Evolutionary conservation across 30 jellyfish, hydroid and myxozoan genomes (phyloP).

Genomic region (Chrysaora quinquecirrha): DNA sequence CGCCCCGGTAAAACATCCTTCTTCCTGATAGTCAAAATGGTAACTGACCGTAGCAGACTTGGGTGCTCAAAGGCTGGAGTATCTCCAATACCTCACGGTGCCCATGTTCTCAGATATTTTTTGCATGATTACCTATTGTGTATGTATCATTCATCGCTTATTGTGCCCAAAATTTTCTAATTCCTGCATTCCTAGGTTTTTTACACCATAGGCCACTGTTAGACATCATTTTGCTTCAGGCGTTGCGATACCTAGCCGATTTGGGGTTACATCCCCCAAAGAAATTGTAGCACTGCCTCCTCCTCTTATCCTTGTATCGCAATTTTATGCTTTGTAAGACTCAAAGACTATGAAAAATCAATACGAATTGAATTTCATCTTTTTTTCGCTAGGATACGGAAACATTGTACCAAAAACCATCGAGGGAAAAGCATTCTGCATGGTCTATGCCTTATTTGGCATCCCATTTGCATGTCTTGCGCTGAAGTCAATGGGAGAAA

Average conservation of each 20-base stretch:
- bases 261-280: too few species aligned
- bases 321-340: neutral
- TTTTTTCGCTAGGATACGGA: slow-evolving; percentile 59
- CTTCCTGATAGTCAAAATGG: too few species aligned
- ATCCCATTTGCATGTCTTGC: slow-evolving; percentile 68
- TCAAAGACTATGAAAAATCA: too few species aligned
- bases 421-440: slow-evolving; percentile 55
- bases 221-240: neutral
- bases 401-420: slow-evolving; percentile 52
- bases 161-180: neutral
- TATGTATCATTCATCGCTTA: neutral
- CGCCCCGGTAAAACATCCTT: too few species aligned
- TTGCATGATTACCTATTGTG: neutral
- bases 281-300: too few species aligned
- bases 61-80: too few species aligned
- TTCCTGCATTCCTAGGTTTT: neutral
- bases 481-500: slow-evolving; percentile 58
- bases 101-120: too few species aligned
- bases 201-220: neutral
- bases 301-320: neutral
- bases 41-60: too few species aligned
- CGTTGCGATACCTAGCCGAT: too few species aligned
- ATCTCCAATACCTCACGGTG: too few species aligned
- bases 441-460: slow-evolving; percentile 46
- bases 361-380: neutral